Percentiles rank a stretch among this genome's conserved stretches.
phyloP scores from a whole-genome alignment of 2,888 invertebrate species.

The Sepioteuthis lessoniana region DNA sequence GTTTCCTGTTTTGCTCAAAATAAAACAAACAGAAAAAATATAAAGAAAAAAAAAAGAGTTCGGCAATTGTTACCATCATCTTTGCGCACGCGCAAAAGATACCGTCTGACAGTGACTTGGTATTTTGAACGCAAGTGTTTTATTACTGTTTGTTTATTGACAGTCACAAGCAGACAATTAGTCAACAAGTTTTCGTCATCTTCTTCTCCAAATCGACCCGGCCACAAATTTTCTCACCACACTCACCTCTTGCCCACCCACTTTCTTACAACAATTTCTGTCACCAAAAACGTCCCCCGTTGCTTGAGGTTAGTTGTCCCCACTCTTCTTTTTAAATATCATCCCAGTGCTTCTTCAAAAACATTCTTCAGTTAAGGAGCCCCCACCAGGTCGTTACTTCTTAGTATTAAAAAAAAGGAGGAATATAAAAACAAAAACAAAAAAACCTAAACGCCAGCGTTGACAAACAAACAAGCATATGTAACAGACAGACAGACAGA shows the following conservation, averaged over 20 bases:
- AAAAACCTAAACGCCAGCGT: background rate
- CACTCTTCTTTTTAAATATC: background rate
- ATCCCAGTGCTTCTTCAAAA: background rate
- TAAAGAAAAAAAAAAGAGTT: background rate
- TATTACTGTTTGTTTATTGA: background rate
- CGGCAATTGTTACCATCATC: background rate
- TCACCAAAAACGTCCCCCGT: background rate
- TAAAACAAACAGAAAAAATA: background rate
- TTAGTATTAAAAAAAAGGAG: background rate
- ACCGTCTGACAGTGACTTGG: background rate
- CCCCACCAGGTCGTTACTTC: background rate
- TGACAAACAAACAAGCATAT: background rate
- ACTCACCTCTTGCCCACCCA: background rate
- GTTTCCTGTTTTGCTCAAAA: background rate
- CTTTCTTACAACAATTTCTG: background rate
- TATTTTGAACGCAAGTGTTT: background rate
- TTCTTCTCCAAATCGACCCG: background rate
- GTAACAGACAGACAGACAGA: background rate
- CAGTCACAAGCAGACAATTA: background rate
- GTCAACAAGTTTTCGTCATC: background rate
- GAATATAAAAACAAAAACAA: background rate
- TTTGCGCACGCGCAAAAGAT: slow-evolving; percentile 1
- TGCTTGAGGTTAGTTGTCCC: background rate
- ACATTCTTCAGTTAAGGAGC: background rate
- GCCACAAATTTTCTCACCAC: background rate